phyloP scores from a whole-genome alignment of 2,113 vertebrate genomes.

The Megaceryle maxima region DNA sequence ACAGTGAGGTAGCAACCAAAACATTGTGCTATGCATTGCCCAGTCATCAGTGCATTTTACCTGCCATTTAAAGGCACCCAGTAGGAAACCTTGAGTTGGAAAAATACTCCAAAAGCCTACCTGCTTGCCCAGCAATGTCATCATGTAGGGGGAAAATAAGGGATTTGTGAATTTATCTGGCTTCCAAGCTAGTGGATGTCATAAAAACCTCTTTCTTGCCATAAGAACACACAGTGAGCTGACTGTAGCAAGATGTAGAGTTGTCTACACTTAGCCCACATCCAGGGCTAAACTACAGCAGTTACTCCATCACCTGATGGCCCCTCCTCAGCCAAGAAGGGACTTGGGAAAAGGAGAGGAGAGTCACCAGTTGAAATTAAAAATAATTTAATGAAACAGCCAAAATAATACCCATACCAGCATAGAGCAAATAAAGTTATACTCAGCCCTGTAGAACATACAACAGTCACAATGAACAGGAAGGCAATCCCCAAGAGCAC shows the following conservation, averaged over 20 bases:
- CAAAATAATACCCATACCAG: not conserved
- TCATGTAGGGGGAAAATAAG: accelerated
- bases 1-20: not conserved
- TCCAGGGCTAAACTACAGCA: not conserved
- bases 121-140: not conserved
- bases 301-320: not conserved
- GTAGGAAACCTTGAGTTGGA: not conserved
- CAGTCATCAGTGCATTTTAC: not conserved
- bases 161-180: not conserved
- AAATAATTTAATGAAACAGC: not conserved
- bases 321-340: not conserved
- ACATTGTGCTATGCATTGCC: not conserved
- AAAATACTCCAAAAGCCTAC: not conserved
- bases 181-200: not conserved
- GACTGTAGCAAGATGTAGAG: not conserved
- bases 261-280: not conserved
- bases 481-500: not conserved
- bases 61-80: not conserved
- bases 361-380: not conserved
- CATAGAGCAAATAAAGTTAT: not conserved
- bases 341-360: not conserved
- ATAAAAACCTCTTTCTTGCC: not conserved
- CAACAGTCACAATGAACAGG: not conserved
- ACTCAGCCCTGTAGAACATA: not conserved
- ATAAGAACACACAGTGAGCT: accelerated